Base-by-base conservation (phyloP, 92 coral and sea anemone species). In the Galaxea fascicularis region DNA sequence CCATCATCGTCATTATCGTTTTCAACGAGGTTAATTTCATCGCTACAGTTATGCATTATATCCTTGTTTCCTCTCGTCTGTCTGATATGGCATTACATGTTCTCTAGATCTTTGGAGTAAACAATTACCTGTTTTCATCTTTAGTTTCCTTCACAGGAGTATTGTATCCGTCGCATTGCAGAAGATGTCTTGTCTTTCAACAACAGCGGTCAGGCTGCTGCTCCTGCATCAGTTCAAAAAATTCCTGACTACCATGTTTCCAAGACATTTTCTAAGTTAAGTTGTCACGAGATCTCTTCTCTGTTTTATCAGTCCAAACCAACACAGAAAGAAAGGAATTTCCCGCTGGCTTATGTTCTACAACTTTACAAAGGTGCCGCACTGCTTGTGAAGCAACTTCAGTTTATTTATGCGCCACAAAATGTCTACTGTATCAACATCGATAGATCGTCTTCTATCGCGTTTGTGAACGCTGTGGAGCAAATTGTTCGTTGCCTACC, bases 351-450 rank as follows among this genome's bases (percentile, higher is more conserved):
- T 8, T 93, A 76, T 58, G 72, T 71, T 24, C 72, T 93, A 18
- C 27, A 44, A 62, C 86, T 91, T 82, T 93, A 90, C 74, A 85
- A 88, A 82, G 86, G 87, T 29, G 77, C 87, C 5, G 85, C 82
- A n/a, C 85, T 90, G 84, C 78, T 93, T 27, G 96, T 87, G 47
- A 78, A 90, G 56, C 85, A 87, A 0, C 88, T 93, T n/a, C 90
- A 81, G 21, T 74, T 79, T 21, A 84, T 93, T 68, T 91, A 93
- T 64, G 84, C 86, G 88, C 96, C 94, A 0, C 96, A 93, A 21
- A 93, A 93, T 49, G 45, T 84, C 39, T 88, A 93, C 74, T 91
- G 96, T 65, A 85, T 93, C 8, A 92, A 91, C 78, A 84, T 93
- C 16, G 96, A 93, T 35, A 64, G 66, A 31, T 87, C 89, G 10